Evolutionary conservation across 2,888 invertebrate species (phyloP), one percentile per base, ranked within the genome.

Genomic region (Polyploca ridens): DNA sequence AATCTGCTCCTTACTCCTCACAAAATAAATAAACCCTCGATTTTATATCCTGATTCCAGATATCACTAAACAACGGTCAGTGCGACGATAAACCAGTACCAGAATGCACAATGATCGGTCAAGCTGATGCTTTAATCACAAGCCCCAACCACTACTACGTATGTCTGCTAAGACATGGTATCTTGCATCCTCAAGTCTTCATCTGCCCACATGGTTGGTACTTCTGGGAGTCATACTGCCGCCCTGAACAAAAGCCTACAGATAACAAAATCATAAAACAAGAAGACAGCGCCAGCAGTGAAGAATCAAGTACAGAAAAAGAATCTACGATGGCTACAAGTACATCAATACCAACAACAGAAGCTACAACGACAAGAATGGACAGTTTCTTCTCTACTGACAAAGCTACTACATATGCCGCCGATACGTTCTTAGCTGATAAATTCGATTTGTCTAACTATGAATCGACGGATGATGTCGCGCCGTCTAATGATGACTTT

Each of bases 181-280:
- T 35, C 0, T 63, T 91, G 0, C 83, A 87, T 33, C 91, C 94
- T 5, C 93, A 93, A 74, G 72, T 94, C 27, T 93, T 94, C 76
- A 85, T 93, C 58, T 94, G 94, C 59, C 94, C 94, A 0, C 88
- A 93, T 64, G 94, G 94, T 8, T 93, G 90, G 91, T 84, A 78
- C 70, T 93, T 91, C 76, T 86, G 84, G 78, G 85, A 84, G 2
- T 88, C 87, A 1, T 93, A 84, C 76, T 94, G 94, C 63, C 84
- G 84, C 16, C 87, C 90, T 8, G 86, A 87, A 66, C 78, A 80
- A 62, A 61, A 58, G 2, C 19, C 13, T 14, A 1, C 5, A 19
- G 61, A 41, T 14, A 10, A 13, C 1, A 27, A 27, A 27, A 27
- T 27, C 27, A 27, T 27, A 41, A 44, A 61, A 14, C 13, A 13